Evolutionary conservation across 2,888 invertebrate genomes (phyloP), one percentile per base, ranked within the genome.

Genomic region (Tillus elongatus): DNA sequence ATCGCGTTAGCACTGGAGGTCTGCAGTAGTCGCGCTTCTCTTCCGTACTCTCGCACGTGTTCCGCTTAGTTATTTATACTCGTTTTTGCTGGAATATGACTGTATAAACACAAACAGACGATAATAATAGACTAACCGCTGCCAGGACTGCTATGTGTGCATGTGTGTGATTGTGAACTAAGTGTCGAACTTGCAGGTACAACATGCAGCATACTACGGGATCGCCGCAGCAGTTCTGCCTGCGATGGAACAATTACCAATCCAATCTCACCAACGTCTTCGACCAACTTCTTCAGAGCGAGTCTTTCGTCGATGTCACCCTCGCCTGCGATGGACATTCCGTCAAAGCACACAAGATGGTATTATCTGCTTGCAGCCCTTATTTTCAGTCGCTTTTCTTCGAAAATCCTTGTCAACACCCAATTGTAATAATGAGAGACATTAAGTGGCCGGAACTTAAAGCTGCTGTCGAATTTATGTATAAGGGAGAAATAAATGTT

Each of bases 401-500:
- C 68, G 90, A 91, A 59, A 91, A 91, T 62, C 91, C 91, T 37
- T 92, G 91, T 69, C 85, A 84, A 61, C 92, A 92, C 61, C 92
- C 92, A 38, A 90, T 92, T 54, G 85, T 91, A 50, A 90, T 92
- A 50, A 83, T 92, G 75, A 81, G 88, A 55, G 91, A 92, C 66
- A 86, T 92, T 51, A 84, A 83, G 61, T 91, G 86, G 77, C 77
- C 82, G 41, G 91, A 92, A 57, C 68, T 92, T 43, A 88, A 87
- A 63, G 88, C 90, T 41, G 85, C 85, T 39, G 89, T 92, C 33
- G 90, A 92, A 64, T 92, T 92, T 59, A 92, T 92, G 91, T 92
- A 92, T 70, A 84, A 86, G 56, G 92, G 92, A n/a, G 91, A 92
- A 70, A 90, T 92, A 53, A 91, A 91, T 68, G 91, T 92, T 44